Evolutionary conservation across 2,797 vertebrate genomes (phyloP).

Genomic region (Rousettus madagascariensis): DNA sequence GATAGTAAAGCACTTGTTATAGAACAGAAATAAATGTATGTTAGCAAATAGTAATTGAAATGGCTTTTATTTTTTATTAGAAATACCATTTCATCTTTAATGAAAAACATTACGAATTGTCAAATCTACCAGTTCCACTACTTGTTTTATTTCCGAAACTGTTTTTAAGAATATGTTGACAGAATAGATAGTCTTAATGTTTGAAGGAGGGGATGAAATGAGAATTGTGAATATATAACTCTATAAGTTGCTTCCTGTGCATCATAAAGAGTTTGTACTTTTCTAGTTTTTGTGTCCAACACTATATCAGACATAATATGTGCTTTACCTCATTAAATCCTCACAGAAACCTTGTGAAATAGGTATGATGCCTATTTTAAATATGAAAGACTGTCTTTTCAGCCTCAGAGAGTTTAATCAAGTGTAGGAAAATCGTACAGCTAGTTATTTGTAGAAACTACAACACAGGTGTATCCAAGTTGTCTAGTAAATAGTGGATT

Average conservation of each 20-base stretch:
- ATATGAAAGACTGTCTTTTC: neutral
- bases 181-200: neutral
- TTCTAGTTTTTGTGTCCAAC: neutral
- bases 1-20: neutral
- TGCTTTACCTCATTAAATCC: neutral
- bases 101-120: neutral
- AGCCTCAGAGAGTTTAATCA: neutral
- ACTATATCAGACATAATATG: neutral
- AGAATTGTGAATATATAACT: neutral
- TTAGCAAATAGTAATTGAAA: neutral
- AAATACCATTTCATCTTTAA: neutral
- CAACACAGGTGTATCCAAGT: neutral
- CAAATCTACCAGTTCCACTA: neutral
- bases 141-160: neutral
- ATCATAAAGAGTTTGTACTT: neutral
- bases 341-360: neutral
- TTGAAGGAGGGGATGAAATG: neutral
- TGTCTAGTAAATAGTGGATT: neutral
- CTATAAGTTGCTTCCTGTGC: neutral
- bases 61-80: neutral
- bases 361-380: neutral
- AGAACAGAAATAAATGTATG: neutral
- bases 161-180: neutral
- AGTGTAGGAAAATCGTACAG: neutral
- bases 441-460: neutral